Base-by-base conservation (phyloP, 1,140 invertebrate genomes). In the Listronotus bonariensis region DNA sequence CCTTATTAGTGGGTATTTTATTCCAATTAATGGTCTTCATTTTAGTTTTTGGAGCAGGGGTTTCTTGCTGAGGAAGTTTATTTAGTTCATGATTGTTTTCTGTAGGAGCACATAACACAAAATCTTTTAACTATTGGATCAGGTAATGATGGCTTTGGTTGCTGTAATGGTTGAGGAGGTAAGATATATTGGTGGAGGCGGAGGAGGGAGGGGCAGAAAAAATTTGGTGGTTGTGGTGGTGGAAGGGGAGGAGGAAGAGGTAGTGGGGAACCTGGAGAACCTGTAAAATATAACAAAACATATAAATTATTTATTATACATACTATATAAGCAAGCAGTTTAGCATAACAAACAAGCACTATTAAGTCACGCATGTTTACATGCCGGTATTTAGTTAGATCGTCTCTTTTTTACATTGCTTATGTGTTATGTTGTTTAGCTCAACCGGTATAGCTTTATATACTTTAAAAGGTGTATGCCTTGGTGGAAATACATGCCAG, bases 21-120 rank as follows among this genome's bases (percentile, higher is more conserved):
- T 92, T 93, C 93, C 93, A 96, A 77, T 96, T 96, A 62, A 96
- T 88, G 5, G 93, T 94, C 80, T 94, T 94, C 93, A 96, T 95
- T 77, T 95, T 95, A n/a, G 90, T 86, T 79, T 91, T 92, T 4
- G 94, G 93, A 43, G 89, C 88, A 0, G 93, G 93, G 41, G 88
- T 95, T 71, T 92, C 89, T 77, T 93, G 92, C 74, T 95, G 92
- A 2, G 92, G 92, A 68, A 95, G 81, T 72, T 74, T 75, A 52
- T 76, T 69, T 48, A 74, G 70, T 26, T 71, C 62, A 40, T 56
- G 56, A 9, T 72, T 66, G 26, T 54, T 53, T 68, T 75, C 76
- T 49, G 79, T 61, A 71, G 80, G 68, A 69, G 82, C 73, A 63
- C 80, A 46, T 53, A 78, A 59, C 70, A 79, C 52, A 69, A 80